Base-by-base conservation (phyloP, 1,140 invertebrate species). In the Conus ventricosus region DNA sequence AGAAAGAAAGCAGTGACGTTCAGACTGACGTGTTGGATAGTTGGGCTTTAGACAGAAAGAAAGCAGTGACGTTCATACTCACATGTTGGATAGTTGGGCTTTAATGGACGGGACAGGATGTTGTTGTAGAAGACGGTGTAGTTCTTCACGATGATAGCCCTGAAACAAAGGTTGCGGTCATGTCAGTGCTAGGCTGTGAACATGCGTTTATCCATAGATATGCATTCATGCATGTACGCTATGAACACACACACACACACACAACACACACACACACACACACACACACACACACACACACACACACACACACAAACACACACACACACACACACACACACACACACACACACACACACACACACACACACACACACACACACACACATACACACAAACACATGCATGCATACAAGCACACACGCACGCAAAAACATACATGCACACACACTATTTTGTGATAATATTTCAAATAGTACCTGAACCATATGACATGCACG, bases 111-210 rank as follows among this genome's bases (percentile, higher is more conserved):
- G 27, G 84, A 85, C 63, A 85, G 20, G 17, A 85, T 55, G 53
- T 85, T 85, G 60, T 85, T 67, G 60, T 85, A 85, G 60, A 85
- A 85, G 4, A 39, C 53, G 17, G 63, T 75, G 63, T 75, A 85
- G 67, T 85, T 53, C 60, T 85, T 85, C 67, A 85, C 84, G 51
- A 85, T 20, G 71, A 85, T 85, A 20, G 63, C 84, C 63, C 84
- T 85, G 63, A 6, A 23, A 54, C 51, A 39, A 39, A 39, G 39
- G 39, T 39, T 39, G 39, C 39, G 39, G 39, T 39, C 39, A 0
- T 39, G 39, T 39, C 39, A 39, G 39, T 39, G 39, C 39, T 39
- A 39, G 39, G 39, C 39, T 39, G 39, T 39, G 39, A 0, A 39
- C 39, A 39, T 39, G 39, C 0, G 3, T 39, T 1, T 3, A 39